Base-by-base conservation (phyloP, 2,797 vertebrate genomes). In the Pyrocephalus nanus region DNA sequence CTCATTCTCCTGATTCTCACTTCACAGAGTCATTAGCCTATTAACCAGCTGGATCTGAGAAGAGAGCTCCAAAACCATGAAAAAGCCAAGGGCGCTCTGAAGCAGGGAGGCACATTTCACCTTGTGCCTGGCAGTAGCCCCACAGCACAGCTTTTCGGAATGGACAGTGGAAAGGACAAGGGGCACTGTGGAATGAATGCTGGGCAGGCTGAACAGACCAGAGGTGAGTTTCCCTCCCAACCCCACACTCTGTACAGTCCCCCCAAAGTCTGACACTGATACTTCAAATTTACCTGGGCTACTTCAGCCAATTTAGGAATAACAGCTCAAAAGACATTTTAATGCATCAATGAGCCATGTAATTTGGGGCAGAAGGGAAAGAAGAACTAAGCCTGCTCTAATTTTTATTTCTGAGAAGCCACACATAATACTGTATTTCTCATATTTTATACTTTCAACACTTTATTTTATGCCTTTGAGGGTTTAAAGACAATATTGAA, bases 21-120 rank as follows among this genome's bases (percentile, higher is more conserved):
- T 88, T 75, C 79, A 84, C 27, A 92, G 50, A n/a, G 72, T 84
- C 79, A 58, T 91, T 83, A 91, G 85, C 50, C 54, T 88, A 69
- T 80, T 91, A 95, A 90, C 65, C 90, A 96, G 82, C 61, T 90
- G 88, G 69, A 94, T 78, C 47, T 88, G 50, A 80, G 60, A 83
- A 84, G 47, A 2, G 1, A 27, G 36, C 29, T 95, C 70, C 62
- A 66, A 54, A 86, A 9, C 48, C 36, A 73, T 1, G 2, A 62
- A 88, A 84, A 88, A 83, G 11, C 26, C 70, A 72, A 50, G 79
- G 50, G 47, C 69, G 50, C 2, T 17, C 51, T 66, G 62, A 65
- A 70, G 66, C 3, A 0, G 10, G 6, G 11, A 82, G 8, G 10
- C 4, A 30, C 6, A 19, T 36, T 90, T 90, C 5, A 2, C 54